A percentile compares a stretch with the other conserved stretches of the same genome.
Evolutionary conservation across 2,113 vertebrate species (phyloP).

Genomic region (Dasypus novemcinctus): DNA sequence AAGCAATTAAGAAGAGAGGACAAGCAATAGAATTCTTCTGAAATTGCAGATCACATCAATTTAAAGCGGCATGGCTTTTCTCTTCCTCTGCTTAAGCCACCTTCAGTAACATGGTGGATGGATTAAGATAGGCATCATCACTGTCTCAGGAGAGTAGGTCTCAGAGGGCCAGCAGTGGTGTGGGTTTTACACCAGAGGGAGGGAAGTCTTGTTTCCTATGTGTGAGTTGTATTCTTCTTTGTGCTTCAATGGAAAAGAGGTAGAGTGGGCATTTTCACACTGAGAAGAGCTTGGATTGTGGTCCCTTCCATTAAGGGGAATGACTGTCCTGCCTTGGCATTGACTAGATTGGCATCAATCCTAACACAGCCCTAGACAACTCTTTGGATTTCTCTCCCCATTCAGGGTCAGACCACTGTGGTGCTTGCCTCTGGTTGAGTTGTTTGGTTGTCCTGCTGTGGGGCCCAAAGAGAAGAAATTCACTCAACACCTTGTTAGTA

Average conservation of each 20-base stretch:
- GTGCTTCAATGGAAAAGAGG: conserved; percentile 84
- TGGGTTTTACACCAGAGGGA: conserved; percentile 65
- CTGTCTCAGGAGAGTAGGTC: conserved; percentile 11
- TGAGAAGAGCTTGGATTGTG: not conserved
- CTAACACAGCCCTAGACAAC: conserved; percentile 36
- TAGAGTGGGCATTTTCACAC: conserved; percentile 74
- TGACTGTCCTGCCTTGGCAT: conserved; percentile 46
- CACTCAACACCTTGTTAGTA: not conserved
- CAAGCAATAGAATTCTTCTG: not conserved
- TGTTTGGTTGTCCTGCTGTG: not conserved
- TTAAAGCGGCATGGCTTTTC: not conserved
- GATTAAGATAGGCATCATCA: not conserved
- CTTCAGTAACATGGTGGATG: not conserved
- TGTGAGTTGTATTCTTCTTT: conserved; percentile 75
- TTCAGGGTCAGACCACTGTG: not conserved
- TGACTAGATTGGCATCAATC: not conserved
- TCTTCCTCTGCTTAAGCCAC: not conserved
- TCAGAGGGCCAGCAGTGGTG: not conserved
- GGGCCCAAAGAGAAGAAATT: not conserved
- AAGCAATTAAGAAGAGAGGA: not conserved
- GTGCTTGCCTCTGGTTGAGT: conserved; percentile 15
- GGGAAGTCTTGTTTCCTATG: conserved; percentile 59
- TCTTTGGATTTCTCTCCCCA: conserved; percentile 51
- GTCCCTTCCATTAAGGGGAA: not conserved
- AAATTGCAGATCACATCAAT: not conserved